A percentile compares a stretch with the other conserved stretches of the same genome.
Conservation (phyloP, 2,113 vertebrate genomes). For the Cygnus buccinator region DNA sequence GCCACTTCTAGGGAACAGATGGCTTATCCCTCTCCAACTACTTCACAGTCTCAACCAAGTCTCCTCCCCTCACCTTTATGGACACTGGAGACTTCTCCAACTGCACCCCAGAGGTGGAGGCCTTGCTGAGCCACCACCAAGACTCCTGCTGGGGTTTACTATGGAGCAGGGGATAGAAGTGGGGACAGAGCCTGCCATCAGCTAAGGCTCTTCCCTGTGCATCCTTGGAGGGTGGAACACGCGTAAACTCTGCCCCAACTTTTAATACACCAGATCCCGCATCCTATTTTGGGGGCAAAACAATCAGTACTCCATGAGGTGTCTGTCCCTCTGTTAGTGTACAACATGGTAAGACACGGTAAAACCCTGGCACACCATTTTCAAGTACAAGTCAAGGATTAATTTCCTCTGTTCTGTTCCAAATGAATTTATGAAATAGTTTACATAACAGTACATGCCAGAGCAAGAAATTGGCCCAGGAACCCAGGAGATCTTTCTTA, state of each 20-base stretch:
- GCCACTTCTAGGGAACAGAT: not conserved
- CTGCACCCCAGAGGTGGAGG: not conserved
- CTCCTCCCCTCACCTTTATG: not conserved
- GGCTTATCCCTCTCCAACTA: not conserved
- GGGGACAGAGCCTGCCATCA: not conserved
- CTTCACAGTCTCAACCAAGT: not conserved
- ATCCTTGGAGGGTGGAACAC: not conserved
- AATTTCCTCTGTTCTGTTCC: not conserved
- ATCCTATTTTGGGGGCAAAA: not conserved
- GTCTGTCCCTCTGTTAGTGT: not conserved
- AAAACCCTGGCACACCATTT: not conserved
- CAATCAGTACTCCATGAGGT: not conserved
- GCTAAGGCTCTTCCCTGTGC: not conserved
- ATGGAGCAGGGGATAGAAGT: accelerated
- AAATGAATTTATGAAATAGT: not conserved
- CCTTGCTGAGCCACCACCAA: not conserved
- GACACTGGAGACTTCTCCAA: not conserved
- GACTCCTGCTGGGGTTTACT: not conserved
- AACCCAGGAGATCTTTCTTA: not conserved
- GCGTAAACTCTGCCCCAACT: not conserved
- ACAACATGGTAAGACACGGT: accelerated
- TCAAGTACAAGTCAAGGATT: not conserved
- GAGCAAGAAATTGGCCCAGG: not conserved
- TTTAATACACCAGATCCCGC: not conserved
- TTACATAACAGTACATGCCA: accelerated